Percentiles rank a stretch among this genome's conserved stretches.
Evolutionary conservation across 2,797 vertebrate genomes (phyloP).

Genomic region (Tympanoctomys barrerae): DNA sequence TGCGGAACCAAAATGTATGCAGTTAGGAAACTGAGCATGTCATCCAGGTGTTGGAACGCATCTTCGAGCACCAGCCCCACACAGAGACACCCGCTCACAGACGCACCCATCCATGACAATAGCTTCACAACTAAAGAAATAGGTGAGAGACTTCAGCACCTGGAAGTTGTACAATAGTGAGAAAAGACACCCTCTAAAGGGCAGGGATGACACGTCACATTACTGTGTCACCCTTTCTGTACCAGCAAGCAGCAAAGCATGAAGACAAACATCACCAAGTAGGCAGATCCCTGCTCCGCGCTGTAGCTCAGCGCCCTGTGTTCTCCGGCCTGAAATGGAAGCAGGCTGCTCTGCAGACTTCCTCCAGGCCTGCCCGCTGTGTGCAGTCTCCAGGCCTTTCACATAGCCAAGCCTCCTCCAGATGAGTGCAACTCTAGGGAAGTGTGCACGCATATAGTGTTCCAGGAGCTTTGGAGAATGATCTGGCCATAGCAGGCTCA

Average conservation of each 20-base stretch:
- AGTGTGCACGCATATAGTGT: background rate
- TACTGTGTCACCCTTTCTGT: background rate
- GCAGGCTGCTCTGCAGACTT: background rate
- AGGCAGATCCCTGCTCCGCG: too few species aligned
- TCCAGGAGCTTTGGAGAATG: background rate
- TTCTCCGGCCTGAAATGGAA: fast-evolving
- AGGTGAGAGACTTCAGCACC: background rate
- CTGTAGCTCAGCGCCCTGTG: too few species aligned
- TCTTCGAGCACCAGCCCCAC: background rate
- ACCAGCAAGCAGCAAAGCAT: background rate
- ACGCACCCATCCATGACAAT: background rate
- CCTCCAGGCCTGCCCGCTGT: too few species aligned
- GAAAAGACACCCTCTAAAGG: background rate
- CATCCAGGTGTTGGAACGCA: too few species aligned
- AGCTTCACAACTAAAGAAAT: background rate
- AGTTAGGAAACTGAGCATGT: background rate
- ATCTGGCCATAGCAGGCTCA: background rate
- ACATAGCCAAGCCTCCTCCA: background rate
- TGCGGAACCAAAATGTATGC: background rate
- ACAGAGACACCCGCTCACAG: background rate
- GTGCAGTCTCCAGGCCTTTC: fast-evolving
- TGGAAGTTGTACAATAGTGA: background rate
- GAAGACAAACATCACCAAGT: background rate
- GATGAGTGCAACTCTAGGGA: background rate
- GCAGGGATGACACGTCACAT: background rate